phyloP scores from a whole-genome alignment of 2,888 invertebrate species.

The Melitaea athalia region DNA sequence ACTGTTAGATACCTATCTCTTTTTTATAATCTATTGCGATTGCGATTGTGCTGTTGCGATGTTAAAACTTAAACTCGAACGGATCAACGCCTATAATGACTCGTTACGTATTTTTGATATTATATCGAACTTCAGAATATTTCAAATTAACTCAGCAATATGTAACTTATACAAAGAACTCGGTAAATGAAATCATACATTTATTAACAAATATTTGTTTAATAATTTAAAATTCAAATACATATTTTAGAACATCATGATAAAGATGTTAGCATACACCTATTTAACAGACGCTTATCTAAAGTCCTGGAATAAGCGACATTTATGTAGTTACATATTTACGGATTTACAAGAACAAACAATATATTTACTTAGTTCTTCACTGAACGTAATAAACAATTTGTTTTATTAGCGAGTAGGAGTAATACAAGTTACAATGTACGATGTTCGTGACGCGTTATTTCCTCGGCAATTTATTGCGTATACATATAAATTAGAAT shows the following conservation, averaged over 20 bases:
- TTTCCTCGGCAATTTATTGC: slow-evolving; percentile 31
- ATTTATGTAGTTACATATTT: slow-evolving; percentile 11
- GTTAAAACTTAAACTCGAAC: slow-evolving; percentile 7
- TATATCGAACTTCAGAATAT: neutral
- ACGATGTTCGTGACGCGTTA: slow-evolving; percentile 27
- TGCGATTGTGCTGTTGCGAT: slow-evolving; percentile 14
- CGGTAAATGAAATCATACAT: neutral
- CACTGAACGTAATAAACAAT: slow-evolving; percentile 32
- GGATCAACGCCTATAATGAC: neutral
- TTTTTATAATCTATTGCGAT: slow-evolving; percentile 26
- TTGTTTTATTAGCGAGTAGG: slow-evolving; percentile 27
- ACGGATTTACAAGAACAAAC: slow-evolving; percentile 25
- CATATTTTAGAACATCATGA: neutral
- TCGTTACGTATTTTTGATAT: neutral
- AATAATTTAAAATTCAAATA: neutral
- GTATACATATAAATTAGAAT: slow-evolving; percentile 33
- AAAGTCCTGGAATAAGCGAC: slow-evolving; percentile 7
- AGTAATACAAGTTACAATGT: slow-evolving; percentile 32
- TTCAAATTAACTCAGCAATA: neutral
- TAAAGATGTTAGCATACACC: neutral
- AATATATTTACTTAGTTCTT: slow-evolving; percentile 32
- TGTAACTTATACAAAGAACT: neutral
- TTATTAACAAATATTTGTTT: neutral
- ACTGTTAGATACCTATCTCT: slow-evolving; percentile 22
- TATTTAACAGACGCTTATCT: slow-evolving; percentile 3